Evolutionary conservation across 2,113 vertebrate genomes (phyloP).

Genomic region (Ptychochromis oligacanthus): DNA sequence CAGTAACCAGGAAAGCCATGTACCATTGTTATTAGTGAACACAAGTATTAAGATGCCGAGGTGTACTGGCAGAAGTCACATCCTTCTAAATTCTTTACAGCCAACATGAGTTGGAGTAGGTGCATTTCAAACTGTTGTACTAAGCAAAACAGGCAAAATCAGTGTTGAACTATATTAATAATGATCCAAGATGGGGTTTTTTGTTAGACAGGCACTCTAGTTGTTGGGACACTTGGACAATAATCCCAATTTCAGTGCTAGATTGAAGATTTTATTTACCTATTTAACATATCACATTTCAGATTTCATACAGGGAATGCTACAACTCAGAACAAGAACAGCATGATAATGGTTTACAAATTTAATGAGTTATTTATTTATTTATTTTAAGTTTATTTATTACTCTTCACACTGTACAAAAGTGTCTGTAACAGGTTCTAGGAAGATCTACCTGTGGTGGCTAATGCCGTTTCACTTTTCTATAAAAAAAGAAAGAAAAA

Average conservation of each 20-base stretch:
- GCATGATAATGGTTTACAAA: not conserved
- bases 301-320: not conserved
- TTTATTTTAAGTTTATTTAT: not conserved
- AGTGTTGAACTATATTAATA: not conserved
- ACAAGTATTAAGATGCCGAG: not conserved
- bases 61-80: not conserved
- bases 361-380: not conserved
- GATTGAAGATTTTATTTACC: not conserved
- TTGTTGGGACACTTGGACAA: not conserved
- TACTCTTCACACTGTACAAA: not conserved
- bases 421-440: no score
- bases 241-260: not conserved
- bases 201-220: not conserved
- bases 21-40: not conserved
- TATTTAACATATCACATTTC: not conserved
- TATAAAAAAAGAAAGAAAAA: not conserved
- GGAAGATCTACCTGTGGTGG: not conserved
- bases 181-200: not conserved
- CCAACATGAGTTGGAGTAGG: not conserved
- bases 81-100: slow-evolving; percentile 3
- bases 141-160: not conserved
- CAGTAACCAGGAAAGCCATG: not conserved
- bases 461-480: not conserved
- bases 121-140: not conserved
- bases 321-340: not conserved